A percentile compares a stretch with the other conserved stretches of the same genome.
Conservation (phyloP, 2,888 invertebrate genomes). For the Clusia tigrina region DNA sequence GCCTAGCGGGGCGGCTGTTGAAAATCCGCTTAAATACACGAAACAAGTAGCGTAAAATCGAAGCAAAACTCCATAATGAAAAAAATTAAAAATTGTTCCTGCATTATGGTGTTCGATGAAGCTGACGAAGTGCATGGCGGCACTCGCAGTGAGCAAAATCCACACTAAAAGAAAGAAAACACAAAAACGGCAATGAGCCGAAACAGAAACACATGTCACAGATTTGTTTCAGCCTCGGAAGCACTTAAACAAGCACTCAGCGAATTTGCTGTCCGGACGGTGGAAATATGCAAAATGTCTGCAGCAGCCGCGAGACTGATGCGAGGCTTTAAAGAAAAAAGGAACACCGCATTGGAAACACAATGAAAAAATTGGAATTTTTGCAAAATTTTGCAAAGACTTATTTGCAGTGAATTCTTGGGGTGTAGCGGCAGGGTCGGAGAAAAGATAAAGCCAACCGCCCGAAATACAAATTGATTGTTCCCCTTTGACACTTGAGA, state of each 20-base stretch:
- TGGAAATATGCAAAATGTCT: conserved; percentile 12
- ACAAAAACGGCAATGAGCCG: conserved; percentile 30
- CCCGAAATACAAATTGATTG: conserved; percentile 50
- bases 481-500: conserved; percentile 58
- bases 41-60: conserved; percentile 6
- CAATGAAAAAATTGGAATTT: not conserved
- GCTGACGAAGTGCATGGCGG: no score
- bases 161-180: no score
- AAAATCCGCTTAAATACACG: conserved; percentile 4
- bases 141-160: no score
- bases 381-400: not conserved
- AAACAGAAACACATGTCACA: conserved; percentile 60
- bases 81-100: not conserved
- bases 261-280: conserved; percentile 51
- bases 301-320: not conserved
- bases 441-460: conserved; percentile 19
- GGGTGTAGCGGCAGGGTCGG: conserved; percentile 19
- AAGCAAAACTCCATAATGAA: not conserved
- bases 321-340: not conserved
- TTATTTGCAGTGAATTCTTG: not conserved
- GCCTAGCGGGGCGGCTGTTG: conserved; percentile 9
- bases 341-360: not conserved
- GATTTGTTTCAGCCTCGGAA: conserved; percentile 63
- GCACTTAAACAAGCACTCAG: conserved; percentile 61
- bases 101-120: not conserved